Conservation (phyloP, 2,113 vertebrate species). For the Erinaceus europaeus region DNA sequence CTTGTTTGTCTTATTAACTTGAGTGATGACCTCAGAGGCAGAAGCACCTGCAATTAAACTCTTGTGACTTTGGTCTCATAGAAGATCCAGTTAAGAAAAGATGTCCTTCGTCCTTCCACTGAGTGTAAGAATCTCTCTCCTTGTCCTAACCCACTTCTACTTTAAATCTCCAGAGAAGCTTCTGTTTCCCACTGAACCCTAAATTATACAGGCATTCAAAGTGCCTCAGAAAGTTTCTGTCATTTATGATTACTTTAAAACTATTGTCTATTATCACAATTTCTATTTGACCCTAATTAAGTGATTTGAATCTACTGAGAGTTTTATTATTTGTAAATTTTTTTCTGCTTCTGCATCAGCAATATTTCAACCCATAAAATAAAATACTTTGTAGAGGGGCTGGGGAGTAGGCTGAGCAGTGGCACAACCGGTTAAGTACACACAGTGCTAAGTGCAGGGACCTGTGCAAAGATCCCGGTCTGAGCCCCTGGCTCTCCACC, state of each 20-base stretch:
- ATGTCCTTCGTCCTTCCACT: accelerated
- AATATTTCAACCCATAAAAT: too few species aligned
- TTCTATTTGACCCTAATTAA: not conserved
- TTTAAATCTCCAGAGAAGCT: not conserved
- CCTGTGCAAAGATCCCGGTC: too few species aligned
- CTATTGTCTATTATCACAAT: not conserved
- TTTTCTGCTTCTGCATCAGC: not conserved
- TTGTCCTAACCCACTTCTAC: too few species aligned
- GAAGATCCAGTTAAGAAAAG: accelerated
- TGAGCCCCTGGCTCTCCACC: too few species aligned
- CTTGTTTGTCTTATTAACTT: not conserved
- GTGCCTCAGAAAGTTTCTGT: not conserved
- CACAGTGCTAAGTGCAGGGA: too few species aligned
- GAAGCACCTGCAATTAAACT: not conserved
- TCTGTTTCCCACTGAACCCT: not conserved
- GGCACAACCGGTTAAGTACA: too few species aligned
- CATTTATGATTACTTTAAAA: not conserved
- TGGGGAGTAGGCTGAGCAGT: too few species aligned
- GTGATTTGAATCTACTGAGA: not conserved
- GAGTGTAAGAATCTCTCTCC: not conserved
- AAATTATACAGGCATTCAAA: not conserved
- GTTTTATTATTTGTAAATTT: not conserved
- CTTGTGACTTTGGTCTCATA: not conserved
- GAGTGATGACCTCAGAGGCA: not conserved
- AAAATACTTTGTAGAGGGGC: too few species aligned